These are phyloP conservation scores for Loris lydekkerianus DNA, from an alignment of 2,797 vertebrate species.

Conservation along the genomic window DNA sequence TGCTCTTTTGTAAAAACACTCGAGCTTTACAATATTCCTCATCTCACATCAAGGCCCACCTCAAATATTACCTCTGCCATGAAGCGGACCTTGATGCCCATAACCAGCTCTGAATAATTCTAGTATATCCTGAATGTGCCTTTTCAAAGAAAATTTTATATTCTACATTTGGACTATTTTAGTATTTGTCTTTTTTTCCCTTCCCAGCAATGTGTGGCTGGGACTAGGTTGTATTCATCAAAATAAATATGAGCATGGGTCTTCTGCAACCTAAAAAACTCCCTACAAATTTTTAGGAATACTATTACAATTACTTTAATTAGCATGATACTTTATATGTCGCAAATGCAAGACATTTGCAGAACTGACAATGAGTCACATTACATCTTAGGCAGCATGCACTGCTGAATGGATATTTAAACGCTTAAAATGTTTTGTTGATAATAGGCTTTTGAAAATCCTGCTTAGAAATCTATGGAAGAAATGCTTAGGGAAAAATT, in stretches of 20 bases:
- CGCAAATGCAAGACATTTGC: background rate
- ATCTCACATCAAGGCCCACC: background rate
- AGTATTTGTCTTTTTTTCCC: background rate
- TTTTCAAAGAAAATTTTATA: background rate
- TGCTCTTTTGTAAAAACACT: background rate
- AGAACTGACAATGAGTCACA: background rate
- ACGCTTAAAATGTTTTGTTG: constrained; percentile 14
- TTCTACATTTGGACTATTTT: constrained; percentile 2
- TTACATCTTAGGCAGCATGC: background rate
- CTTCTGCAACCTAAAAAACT: background rate
- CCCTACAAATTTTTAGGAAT: background rate
- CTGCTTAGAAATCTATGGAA: constrained; percentile 33
- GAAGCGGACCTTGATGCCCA: background rate
- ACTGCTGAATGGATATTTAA: background rate
- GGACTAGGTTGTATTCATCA: background rate
- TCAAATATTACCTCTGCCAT: background rate
- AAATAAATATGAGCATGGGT: background rate
- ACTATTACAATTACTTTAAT: background rate
- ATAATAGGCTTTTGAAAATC: constrained; percentile 38
- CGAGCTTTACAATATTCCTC: background rate
- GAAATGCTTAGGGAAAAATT: background rate
- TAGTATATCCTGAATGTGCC: background rate
- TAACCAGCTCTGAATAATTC: background rate
- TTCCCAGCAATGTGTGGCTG: background rate
- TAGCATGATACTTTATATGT: background rate